A percentile compares a stretch with the other conserved stretches of the same genome.
These are phyloP conservation scores for Pelmatolapia mariae DNA, from an alignment of 2,113 vertebrate species.

Conservation along the genomic window DNA sequence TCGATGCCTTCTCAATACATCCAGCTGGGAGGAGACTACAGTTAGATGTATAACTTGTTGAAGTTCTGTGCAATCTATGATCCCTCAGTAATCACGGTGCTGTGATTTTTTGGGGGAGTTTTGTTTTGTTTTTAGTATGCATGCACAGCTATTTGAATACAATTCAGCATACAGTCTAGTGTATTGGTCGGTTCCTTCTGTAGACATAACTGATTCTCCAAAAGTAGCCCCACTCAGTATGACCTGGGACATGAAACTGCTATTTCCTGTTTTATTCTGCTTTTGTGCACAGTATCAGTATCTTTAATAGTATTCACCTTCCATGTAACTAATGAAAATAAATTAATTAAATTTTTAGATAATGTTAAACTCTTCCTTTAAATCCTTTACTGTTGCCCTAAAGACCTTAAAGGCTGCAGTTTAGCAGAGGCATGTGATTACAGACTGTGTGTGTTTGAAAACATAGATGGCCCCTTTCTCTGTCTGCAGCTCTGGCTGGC, in stretches of 20 bases:
- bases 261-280: neutral
- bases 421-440: slow-evolving; percentile 24
- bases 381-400: neutral
- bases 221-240: neutral
- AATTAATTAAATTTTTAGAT: neutral
- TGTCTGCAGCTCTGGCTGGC: slow-evolving; percentile 37
- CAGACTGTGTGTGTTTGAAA: slow-evolving; percentile 40
- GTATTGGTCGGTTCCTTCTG: neutral
- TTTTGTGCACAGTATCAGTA: neutral
- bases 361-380: neutral
- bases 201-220: neutral
- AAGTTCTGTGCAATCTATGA: neutral
- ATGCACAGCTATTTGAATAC: neutral
- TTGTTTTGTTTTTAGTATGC: neutral
- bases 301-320: neutral
- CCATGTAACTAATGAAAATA: neutral
- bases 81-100: neutral
- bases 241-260: neutral
- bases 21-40: neutral
- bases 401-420: neutral
- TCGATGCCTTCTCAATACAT: neutral
- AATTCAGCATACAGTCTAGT: neutral
- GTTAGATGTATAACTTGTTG: neutral
- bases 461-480: slow-evolving; percentile 30
- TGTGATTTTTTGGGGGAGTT: neutral